Evolutionary conservation across 2,113 vertebrate genomes (phyloP), one percentile per base, ranked within the genome.

Genomic region (Cebus imitator): DNA sequence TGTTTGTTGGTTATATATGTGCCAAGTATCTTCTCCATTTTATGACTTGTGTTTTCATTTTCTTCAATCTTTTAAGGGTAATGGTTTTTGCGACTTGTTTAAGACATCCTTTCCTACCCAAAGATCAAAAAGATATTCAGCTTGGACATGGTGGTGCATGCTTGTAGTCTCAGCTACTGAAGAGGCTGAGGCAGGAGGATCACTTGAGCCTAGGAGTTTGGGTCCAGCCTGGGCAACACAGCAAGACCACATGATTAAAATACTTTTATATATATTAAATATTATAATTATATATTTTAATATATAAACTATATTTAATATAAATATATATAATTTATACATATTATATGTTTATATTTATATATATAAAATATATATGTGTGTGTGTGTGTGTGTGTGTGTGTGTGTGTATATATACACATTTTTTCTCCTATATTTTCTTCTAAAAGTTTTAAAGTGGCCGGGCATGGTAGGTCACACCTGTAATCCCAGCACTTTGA

Each of bases 41-140:
- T 91, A n/a, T 81, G 23, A 94, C 37, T 37, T 80, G 20, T 61
- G 6, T 64, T 94, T 94, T 85, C 30, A 66, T 12, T 68, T 73
- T 79, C 93, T 90, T 93, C 86, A 93, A 32, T 6, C 76, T 93
- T 95, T 87, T 82, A 87, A 84, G 61, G 37, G 73, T 79, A 92
- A 35, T 91, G 66, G 21, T 58, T 75, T 95, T 90, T 85, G 72
- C 37, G 40, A 81, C 23, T 83, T 58, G 8, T 91, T 91, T 80
- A 64, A 70, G 85, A 58, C 87, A 95, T 87, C 16, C 23, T 40
- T 61, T 16, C 32, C 30, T 45, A 81, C 30, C n/a, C 17, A 87
- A 52, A 93, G 20, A 64, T 64, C 1, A 87, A 87, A 86, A 94
- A 87, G n/a, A 87, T 57, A 94, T 66, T 94, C 16, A 94, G 66